These are phyloP conservation scores for Rotaria socialis DNA, from an alignment of 2,888 invertebrate genomes.

Conservation along the genomic window DNA sequence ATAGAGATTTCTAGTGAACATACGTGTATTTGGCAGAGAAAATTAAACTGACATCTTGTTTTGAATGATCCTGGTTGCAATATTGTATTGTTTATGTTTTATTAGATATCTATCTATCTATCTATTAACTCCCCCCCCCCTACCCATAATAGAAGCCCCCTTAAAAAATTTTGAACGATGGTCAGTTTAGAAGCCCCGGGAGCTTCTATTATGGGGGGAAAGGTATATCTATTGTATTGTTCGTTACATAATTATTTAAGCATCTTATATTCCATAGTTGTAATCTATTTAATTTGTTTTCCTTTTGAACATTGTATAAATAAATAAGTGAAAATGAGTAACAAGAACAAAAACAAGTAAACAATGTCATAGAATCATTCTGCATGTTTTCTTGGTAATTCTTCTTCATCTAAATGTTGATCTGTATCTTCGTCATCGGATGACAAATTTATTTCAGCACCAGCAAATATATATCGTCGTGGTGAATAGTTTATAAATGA, in stretches of 20 bases:
- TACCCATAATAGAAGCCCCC: too few relatives aligned
- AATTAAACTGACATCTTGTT: background rate
- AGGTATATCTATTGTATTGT: background rate
- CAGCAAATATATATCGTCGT: background rate
- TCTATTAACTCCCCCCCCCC: too few relatives aligned
- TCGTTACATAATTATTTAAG: background rate
- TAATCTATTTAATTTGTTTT: background rate
- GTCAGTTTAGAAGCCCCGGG: too few relatives aligned
- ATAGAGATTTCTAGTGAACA: constrained; percentile 39
- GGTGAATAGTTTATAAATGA: background rate
- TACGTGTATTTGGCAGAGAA: too few relatives aligned
- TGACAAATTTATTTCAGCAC: constrained; percentile 14
- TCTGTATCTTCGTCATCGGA: background rate
- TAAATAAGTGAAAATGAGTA: background rate
- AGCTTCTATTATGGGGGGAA: too few relatives aligned
- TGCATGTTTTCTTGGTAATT: background rate
- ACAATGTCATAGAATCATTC: background rate
- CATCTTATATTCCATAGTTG: background rate
- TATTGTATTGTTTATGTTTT: background rate
- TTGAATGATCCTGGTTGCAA: background rate
- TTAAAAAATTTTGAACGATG: too few relatives aligned
- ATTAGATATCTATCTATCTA: background rate
- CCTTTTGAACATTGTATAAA: background rate
- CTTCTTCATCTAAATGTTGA: background rate
- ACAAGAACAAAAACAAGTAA: background rate